Conservation (phyloP, 2,797 vertebrate species). For the Smutsia temminckii region DNA sequence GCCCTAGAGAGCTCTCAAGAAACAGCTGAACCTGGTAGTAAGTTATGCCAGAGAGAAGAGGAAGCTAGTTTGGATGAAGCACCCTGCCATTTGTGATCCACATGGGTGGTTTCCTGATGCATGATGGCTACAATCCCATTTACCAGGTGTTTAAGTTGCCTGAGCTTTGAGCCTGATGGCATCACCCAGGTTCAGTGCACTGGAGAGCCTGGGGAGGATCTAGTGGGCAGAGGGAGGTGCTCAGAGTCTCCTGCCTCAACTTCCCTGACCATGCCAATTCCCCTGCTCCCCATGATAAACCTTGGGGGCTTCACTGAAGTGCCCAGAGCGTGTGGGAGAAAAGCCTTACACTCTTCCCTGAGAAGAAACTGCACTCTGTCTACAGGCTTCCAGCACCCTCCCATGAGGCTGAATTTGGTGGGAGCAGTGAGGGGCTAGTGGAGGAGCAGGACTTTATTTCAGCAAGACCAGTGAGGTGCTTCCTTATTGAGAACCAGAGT, state of each 20-base stretch:
- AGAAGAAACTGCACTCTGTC: neutral
- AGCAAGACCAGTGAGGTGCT: neutral
- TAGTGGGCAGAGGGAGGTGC: neutral
- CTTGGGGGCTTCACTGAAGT: neutral
- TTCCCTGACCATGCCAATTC: neutral
- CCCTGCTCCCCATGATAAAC: neutral
- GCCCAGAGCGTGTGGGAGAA: accelerated
- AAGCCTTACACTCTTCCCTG: neutral
- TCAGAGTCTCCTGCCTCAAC: neutral
- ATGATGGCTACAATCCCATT: neutral
- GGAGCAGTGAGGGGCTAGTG: too few species aligned
- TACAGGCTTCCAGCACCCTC: neutral
- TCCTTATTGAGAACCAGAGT: neutral
- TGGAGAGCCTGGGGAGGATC: neutral
- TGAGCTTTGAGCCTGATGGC: neutral
- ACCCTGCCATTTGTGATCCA: neutral
- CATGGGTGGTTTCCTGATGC: neutral
- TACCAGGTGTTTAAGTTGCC: neutral
- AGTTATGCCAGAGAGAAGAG: neutral
- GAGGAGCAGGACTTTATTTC: neutral
- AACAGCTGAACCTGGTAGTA: neutral
- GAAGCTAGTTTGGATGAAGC: neutral
- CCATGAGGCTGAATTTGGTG: neutral
- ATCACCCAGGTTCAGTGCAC: neutral
- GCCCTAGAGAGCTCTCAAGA: neutral